phyloP scores from a whole-genome alignment of 2,888 invertebrate species.

The Epirrhoe tristata region DNA sequence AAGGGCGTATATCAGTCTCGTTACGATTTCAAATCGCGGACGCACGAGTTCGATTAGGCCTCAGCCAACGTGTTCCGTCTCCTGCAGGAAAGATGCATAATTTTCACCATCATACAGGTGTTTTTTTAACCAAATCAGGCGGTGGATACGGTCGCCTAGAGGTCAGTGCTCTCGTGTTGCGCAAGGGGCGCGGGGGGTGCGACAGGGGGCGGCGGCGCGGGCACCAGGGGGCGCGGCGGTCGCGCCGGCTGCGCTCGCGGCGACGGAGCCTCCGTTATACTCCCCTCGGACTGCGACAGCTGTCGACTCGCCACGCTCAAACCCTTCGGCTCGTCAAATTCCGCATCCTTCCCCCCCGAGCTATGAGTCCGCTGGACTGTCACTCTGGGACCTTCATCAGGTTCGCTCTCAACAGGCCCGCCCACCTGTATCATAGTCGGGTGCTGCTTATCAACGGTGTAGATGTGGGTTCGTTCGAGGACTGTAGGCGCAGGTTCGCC shows the following conservation, averaged over 20 bases:
- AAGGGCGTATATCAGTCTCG: slow-evolving; percentile 60
- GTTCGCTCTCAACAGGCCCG: slow-evolving; percentile 41
- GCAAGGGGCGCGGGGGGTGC: slow-evolving; percentile 49
- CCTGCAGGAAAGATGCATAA: background rate
- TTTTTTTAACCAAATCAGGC: background rate
- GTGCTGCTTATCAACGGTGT: slow-evolving; percentile 91
- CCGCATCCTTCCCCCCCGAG: slow-evolving; percentile 76
- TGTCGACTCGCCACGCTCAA: slow-evolving; percentile 73
- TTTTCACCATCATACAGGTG: slow-evolving; percentile 1
- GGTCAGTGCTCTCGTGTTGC: slow-evolving; percentile 57
- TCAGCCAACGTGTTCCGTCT: slow-evolving; percentile 7
- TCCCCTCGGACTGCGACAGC: slow-evolving; percentile 86
- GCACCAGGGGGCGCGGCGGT: slow-evolving; percentile 67
- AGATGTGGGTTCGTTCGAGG: slow-evolving; percentile 89
- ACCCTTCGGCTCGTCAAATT: slow-evolving; percentile 71
- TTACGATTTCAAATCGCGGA: slow-evolving; percentile 46
- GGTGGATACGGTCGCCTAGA: slow-evolving; percentile 24
- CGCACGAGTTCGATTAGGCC: slow-evolving; percentile 16
- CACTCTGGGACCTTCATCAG: slow-evolving; percentile 62
- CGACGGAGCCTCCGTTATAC: slow-evolving; percentile 83
- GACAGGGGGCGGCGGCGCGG: slow-evolving; percentile 67
- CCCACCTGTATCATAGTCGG: slow-evolving; percentile 88
- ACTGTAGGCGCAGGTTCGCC: slow-evolving; percentile 72
- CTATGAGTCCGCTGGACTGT: slow-evolving; percentile 80
- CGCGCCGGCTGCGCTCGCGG: slow-evolving; percentile 65